Conservation (phyloP, 2,113 vertebrate genomes). For the Plecotus auritus region DNA sequence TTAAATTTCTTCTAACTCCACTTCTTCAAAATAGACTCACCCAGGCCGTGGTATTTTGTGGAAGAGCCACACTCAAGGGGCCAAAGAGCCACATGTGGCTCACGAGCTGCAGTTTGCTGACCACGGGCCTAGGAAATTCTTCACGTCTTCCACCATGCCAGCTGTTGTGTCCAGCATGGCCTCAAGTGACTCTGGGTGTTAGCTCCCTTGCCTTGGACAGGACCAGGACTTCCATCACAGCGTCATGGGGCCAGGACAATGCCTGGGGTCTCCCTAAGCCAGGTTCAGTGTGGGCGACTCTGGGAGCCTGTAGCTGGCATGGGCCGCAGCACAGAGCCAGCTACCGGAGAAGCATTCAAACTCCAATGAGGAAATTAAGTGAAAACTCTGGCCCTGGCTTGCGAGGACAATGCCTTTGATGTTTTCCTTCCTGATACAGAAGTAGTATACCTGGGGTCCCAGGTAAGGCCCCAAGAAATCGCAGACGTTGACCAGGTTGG, state of each 20-base stretch:
- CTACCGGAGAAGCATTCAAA: constrained; percentile 91
- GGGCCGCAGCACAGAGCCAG: constrained; percentile 76
- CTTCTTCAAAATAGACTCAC: no score
- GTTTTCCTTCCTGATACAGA: constrained; percentile 90
- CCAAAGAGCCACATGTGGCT: no score
- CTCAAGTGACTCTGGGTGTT: constrained; percentile 77
- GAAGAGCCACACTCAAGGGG: no score
- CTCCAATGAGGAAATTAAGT: constrained; percentile 91
- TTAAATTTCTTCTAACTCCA: no score
- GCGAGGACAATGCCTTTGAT: constrained; percentile 85
- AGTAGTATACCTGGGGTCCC: constrained; percentile 88
- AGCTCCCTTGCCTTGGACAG: constrained; percentile 76
- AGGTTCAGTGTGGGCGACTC: constrained; percentile 80
- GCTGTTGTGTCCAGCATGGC: constrained; percentile 86
- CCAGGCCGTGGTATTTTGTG: no score
- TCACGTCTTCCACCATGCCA: constrained; percentile 90
- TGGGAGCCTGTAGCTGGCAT: constrained; percentile 74
- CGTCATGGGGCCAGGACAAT: constrained; percentile 46
- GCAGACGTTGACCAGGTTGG: constrained; percentile 79
- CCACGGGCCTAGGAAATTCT: constrained; percentile 85
- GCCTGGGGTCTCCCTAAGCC: constrained; percentile 86
- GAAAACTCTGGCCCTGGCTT: constrained; percentile 90
- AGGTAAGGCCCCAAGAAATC: constrained; percentile 89
- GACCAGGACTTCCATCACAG: neutral
- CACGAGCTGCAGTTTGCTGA: no score